Base-by-base conservation (phyloP, 2,113 vertebrate species). In the Tichodroma muraria region DNA sequence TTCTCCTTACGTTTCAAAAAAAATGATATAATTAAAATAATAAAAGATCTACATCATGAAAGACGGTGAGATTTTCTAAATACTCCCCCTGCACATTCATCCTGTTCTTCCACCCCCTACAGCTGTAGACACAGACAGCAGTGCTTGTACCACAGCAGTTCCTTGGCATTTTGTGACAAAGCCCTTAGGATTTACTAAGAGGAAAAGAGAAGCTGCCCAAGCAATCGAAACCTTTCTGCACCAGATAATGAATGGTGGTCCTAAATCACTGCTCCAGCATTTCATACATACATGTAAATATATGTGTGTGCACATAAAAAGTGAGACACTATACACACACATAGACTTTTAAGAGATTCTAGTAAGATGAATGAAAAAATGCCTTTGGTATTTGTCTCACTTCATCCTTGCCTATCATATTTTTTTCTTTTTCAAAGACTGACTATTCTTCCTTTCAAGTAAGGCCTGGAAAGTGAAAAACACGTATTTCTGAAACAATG, bases 91-190 rank as follows among this genome's bases (percentile, higher is more conserved):
- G 6, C 12, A 11, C 13, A 16, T 8, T 37, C 19, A 35, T 23
- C 31, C 37, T 30, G 6, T 50, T 56, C 37, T 49, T 61, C 28
- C 15, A 38, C 8, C 2, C 11, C 10, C 10, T 28, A 22, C 22
- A 81, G 64, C 31, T 33, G 13, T 7, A 44, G 3, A 33, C 7
- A 59, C 8, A 68, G 38, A 10, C 3, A 78, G 37, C 17, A 33
- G 1, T 8, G 6, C 7, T 21, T 0, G 0, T 8, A 18, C 15
- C 3, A 1, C 10, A 72, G 42, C 53, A 52, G n/a, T 4, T 23
- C 49, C 38, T 28, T 16, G n/a, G 35, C 10, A 9, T 40, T 45
- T 71, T 25, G 37, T 37, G 38, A 59, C 21, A 60, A 57, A 79
- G 25, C 15, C 66, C 56, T 88, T 22, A 38, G 19, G 63, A 63